Conservation (phyloP, 2,113 vertebrate species). For the Dendrocopos noguchii region DNA sequence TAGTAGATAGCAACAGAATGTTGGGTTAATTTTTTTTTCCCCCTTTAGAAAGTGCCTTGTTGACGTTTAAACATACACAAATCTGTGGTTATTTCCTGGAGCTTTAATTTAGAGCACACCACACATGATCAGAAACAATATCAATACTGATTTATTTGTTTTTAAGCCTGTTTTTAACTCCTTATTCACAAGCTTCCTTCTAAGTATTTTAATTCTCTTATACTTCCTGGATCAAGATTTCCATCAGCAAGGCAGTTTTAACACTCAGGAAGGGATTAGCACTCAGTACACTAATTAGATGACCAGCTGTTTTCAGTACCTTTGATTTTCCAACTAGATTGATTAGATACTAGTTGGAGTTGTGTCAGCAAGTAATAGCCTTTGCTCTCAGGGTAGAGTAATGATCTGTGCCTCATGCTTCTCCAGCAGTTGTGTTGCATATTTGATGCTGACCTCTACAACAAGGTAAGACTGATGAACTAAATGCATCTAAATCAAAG, state of each 20-base stretch:
- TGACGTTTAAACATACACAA: not conserved
- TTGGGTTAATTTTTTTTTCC: not conserved
- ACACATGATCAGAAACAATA: not conserved
- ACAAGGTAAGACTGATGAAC: not conserved
- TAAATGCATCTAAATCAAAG: not conserved
- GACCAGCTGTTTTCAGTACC: not conserved
- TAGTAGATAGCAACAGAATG: not conserved
- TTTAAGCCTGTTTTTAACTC: not conserved
- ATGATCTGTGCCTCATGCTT: not conserved
- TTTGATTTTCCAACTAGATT: slow-evolving; percentile 19
- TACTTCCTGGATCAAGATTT: not conserved
- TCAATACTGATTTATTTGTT: not conserved
- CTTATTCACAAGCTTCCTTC: not conserved
- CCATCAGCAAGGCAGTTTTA: not conserved
- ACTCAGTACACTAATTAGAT: not conserved
- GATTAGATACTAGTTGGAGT: not conserved
- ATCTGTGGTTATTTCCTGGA: not conserved
- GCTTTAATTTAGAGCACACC: not conserved
- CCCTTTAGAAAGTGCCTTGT: not conserved
- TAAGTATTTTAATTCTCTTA: not conserved
- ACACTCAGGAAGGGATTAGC: not conserved
- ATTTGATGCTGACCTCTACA: not conserved
- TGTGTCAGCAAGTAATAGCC: not conserved
- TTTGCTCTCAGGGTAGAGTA: not conserved
- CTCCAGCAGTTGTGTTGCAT: not conserved